Percentiles rank a stretch among this genome's conserved stretches.
These are phyloP conservation scores for Colletes gigas DNA, from an alignment of 1,140 invertebrate species.

Conservation along the genomic window DNA sequence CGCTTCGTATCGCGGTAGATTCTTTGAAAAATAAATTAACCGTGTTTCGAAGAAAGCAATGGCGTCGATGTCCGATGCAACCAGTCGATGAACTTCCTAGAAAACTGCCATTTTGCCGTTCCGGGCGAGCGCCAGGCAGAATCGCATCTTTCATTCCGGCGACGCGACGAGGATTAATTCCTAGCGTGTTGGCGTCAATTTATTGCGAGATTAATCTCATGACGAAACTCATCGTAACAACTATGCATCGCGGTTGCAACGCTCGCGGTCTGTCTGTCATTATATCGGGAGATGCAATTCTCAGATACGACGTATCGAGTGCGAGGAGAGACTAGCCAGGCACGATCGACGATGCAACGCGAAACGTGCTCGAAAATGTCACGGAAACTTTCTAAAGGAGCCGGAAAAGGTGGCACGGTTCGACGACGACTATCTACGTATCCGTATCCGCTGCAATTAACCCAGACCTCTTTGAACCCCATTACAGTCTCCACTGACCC, in stretches of 20 bases:
- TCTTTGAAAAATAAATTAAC: too few species aligned
- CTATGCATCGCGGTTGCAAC: not conserved
- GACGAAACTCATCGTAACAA: constrained; percentile 3
- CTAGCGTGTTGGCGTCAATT: constrained; percentile 10
- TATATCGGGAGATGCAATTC: not conserved
- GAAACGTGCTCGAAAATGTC: constrained; percentile 46
- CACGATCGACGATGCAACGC: constrained; percentile 24
- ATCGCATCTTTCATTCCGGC: not conserved
- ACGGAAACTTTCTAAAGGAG: constrained; percentile 55
- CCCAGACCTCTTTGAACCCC: too few species aligned
- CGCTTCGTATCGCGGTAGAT: too few species aligned
- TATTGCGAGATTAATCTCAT: constrained; percentile 26
- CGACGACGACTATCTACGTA: constrained; percentile 7
- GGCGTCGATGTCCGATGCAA: too few species aligned
- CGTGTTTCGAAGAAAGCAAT: too few species aligned
- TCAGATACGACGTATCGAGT: constrained; percentile 1
- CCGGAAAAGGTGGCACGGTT: constrained; percentile 45
- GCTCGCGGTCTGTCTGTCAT: not conserved
- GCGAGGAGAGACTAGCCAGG: constrained; percentile 28
- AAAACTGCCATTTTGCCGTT: too few species aligned
- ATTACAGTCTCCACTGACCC: too few species aligned
- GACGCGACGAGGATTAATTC: too few species aligned
- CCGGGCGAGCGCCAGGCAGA: not conserved
- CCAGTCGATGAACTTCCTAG: too few species aligned
- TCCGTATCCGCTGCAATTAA: not conserved